Base-by-base conservation (phyloP, 2,888 invertebrate genomes). In the Zonitis immaculata region DNA sequence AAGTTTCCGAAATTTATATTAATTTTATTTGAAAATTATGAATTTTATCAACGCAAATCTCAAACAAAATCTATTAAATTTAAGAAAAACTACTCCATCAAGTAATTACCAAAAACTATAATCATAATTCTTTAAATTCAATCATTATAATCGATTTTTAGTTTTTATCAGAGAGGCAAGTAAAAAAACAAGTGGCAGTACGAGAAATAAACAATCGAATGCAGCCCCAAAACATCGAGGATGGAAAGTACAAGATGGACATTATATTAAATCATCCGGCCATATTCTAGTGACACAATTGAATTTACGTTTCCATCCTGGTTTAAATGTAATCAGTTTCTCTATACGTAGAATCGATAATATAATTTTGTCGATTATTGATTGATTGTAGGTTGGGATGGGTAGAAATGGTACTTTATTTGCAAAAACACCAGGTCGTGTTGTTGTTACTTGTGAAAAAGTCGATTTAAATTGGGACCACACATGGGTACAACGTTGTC, bases 391-490 rank as follows among this genome's bases (percentile, higher is more conserved):
- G 94, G 94, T 93, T 64, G 91, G 91, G 0, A 82, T 91, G 62
- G 90, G 89, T 3, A 80, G 79, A 48, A 87, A 92, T 70, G 88
- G 88, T 0, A 89, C 89, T 1, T 73, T 96, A 1, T 90, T 83
- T 77, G 93, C 95, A 0, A 78, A 91, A 71, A 84, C 86, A 65
- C 78, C 87, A 32, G 95, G 95, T 0, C 82, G 77, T 68, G 93
- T 95, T 0, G 74, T 86, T 12, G 79, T 94, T 0, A 89, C 92
- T 0, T 89, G 89, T 75, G 95, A 96, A 70, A 83, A 86, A 66
- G 80, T 87, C 49, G 84, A 91, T 54, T 87, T 88, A 0, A 82
- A 90, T 65, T 91, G 89, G 85, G 81, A 86, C 12, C 89, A 90
- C 66, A 79, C 81, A 0, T 89, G 91, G 87, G 79, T 91, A 26